A percentile compares a stretch with the other conserved stretches of the same genome.
Conservation (phyloP, 2,888 invertebrate species). For the Iphiclides podalirius region DNA sequence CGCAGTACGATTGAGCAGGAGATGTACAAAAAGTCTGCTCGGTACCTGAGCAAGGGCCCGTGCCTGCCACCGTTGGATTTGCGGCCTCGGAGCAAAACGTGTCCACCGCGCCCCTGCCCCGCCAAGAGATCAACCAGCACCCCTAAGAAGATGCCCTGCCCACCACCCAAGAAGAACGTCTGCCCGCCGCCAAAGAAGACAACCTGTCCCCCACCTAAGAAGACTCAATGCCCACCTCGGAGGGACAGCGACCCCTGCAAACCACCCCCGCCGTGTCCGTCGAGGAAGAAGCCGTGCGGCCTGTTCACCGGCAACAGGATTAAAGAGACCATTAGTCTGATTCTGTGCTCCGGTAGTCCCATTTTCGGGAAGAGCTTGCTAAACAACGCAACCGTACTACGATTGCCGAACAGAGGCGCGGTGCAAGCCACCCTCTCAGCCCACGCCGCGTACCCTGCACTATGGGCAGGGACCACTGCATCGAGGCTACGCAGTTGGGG, state of each 20-base stretch:
- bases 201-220: slow-evolving; percentile 24
- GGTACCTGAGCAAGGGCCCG: slow-evolving; percentile 12
- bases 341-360: background rate
- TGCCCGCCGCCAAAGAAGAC: no score
- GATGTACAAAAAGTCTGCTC: background rate
- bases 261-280: slow-evolving; percentile 24
- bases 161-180: slow-evolving; percentile 10
- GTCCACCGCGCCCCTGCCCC: slow-evolving; percentile 24
- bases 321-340: background rate
- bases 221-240: slow-evolving; percentile 28
- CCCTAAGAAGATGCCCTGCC: slow-evolving; percentile 7
- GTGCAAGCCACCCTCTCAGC: no score
- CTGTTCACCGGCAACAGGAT: background rate
- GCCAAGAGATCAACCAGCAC: background rate
- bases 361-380: no score
- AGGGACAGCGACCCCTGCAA: slow-evolving; percentile 33
- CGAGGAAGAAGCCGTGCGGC: slow-evolving; percentile 17
- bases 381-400: no score
- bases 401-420: no score
- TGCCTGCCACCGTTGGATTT: slow-evolving; percentile 20
- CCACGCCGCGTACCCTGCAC: no score
- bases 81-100: background rate
- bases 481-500: no score
- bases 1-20: slow-evolving; percentile 31
- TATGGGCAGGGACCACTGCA: no score